Conservation (phyloP, 2,113 vertebrate genomes). For the Tragulus kanchil region DNA sequence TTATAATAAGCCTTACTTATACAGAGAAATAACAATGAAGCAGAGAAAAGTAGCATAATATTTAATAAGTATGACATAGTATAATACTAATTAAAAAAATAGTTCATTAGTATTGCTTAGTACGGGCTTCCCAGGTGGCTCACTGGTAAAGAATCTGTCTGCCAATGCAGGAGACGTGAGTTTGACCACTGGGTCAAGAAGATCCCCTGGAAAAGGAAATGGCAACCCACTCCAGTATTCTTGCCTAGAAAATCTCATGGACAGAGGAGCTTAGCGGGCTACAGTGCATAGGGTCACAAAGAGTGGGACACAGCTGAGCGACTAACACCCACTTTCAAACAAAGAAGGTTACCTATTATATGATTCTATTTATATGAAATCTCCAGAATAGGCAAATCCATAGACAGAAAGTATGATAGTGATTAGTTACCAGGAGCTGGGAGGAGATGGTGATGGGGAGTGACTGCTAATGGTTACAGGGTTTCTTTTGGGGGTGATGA, state of each 20-base stretch:
- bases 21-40: slow-evolving; percentile 50
- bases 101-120: neutral
- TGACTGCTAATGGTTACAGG: slow-evolving; percentile 35
- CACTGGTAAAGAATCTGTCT: neutral
- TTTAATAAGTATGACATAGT: neutral
- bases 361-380: slow-evolving; percentile 45
- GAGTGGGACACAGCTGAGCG: neutral
- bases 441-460: neutral
- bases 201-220: neutral
- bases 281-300: neutral
- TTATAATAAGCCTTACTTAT: neutral
- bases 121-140: neutral
- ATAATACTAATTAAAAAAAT: slow-evolving; percentile 10
- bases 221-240: neutral
- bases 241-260: neutral
- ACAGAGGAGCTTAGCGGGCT: neutral
- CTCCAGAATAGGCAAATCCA: slow-evolving; percentile 35
- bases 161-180: neutral
- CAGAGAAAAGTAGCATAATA: slow-evolving; percentile 30
- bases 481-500: slow-evolving; percentile 32
- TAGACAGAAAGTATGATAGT: slow-evolving; percentile 18
- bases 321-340: neutral
- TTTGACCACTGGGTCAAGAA: neutral
- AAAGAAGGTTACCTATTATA: neutral
- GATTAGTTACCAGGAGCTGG: neutral